Base-by-base conservation (phyloP, 2,797 vertebrate species). In the Poecilia velifera region DNA sequence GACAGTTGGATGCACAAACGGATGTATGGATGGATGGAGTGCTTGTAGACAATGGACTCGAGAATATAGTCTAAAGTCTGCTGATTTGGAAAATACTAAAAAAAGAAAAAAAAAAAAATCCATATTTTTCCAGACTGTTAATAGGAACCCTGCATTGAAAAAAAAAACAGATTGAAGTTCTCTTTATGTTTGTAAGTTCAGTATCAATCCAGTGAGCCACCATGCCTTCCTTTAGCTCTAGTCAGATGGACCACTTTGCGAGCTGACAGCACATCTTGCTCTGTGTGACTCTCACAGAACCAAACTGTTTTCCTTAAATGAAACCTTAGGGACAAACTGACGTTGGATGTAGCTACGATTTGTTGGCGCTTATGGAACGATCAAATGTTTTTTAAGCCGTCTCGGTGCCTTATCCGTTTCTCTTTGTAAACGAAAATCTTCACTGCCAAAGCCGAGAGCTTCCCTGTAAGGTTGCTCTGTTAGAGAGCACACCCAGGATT, bases 381-480 rank as follows among this genome's bases (percentile, higher is more conserved):
- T 93, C 84, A 87, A 87, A 88, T 89, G 77, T 85, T 45, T 51
- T 84, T 86, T 62, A 57, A 87, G 87, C 82, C 86, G 49, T 82
- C 84, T 85, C 86, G 88, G 95, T 96, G 95, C 95, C 95, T 96
- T 96, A 93, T 83, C 89, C 85, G 87, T 91, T 84, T 80, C 76
- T 94, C 86, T 84, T 91, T 87, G 86, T 77, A 87, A 92, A 87
- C 87, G 83, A 85, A 84, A 85, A 78, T 20, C 80, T 88, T 91
- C 89, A 89, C 91, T 92, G 87, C 90, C 90, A 93, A 93, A 93
- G 90, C 81, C 34, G 64, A 87, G 90, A 74, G 91, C 88, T 88
- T 90, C 81, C 87, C 86, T 79, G 85, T 79, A 74, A 53, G 72
- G 84, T 84, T 87, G 87, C 90, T 92, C 79, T 81, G 79, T 87